Evolutionary conservation across 23 tunicate species (phyloP), one percentile per base, ranked within the genome.

Genomic region (Styela clava): DNA sequence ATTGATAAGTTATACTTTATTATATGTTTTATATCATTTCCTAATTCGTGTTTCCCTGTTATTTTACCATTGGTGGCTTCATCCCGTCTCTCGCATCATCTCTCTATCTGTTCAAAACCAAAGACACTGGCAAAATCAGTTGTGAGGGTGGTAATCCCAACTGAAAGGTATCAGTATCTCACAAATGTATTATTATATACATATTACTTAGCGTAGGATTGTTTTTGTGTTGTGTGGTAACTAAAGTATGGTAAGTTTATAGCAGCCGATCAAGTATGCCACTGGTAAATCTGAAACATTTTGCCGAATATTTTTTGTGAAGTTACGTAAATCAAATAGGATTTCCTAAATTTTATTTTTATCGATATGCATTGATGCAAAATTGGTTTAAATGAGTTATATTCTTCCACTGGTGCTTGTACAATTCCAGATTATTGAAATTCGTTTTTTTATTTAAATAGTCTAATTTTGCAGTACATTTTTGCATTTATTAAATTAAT

Each of bases 101-200:
- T 44, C 7, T 44, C 56, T 44, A 44, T 44, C 56, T 44, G 56
- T 44, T 44, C 56, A 28, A 71, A 71, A 71, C 81, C 35, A 79
- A 83, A 93, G 98, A 93, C 98, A 33, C 62, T 93, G 98, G 86
- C 85, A 88, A 93, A 93, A 31, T 93, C 98, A 62, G 73, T 87
- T 70, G 86, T 93, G n/a, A 89, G 92, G 69, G 98, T 93, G 80
- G 98, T 93, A 56, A 84, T 88, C 35, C 98, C 98, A 32, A 93
- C 98, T 74, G 98, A 93, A 84, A 93, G 98, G 98, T 93, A 93
- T 76, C 83, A 44, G 56, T 44, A 44, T 44, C 12, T 44, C 9
- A 44, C 9, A 29, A 62, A 23, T 31, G 24, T 25, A 72, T 72
- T 72, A 31, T 72, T 72, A 30, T 19, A 68, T 26, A 20, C 16